Evolutionary conservation across 1,140 invertebrate genomes (phyloP).

Genomic region (Stegodyphus mimosarum): DNA sequence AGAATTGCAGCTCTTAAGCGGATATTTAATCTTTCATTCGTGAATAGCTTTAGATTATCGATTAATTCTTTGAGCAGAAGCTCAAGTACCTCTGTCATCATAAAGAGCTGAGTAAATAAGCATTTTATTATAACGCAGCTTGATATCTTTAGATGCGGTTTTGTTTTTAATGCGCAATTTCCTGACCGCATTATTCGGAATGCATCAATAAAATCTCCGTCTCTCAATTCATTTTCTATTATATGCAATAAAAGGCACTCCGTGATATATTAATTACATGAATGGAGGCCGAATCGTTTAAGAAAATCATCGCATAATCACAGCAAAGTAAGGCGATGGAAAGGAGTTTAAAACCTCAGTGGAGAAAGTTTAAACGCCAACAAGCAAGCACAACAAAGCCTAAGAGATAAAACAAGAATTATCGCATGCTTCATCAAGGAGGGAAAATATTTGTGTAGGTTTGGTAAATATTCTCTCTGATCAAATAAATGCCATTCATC

Average conservation of each 20-base stretch:
- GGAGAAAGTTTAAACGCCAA: too few relatives aligned
- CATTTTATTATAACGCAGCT: conserved; percentile 31
- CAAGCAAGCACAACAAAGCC: neutral
- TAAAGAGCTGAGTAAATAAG: conserved; percentile 49
- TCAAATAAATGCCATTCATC: conserved; percentile 9
- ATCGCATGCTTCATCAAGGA: conserved; percentile 8
- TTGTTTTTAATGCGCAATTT: neutral
- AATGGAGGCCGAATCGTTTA: too few relatives aligned
- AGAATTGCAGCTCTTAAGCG: conserved; percentile 22
- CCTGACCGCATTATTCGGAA: neutral
- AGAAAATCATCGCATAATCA: too few relatives aligned
- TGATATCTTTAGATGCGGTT: conserved; percentile 18
- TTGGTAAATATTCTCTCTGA: conserved; percentile 23
- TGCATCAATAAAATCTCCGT: neutral
- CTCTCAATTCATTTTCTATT: neutral
- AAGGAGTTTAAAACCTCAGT: too few relatives aligned
- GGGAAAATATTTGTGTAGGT: conserved; percentile 14
- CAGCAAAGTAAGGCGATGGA: too few relatives aligned
- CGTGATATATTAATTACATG: too few relatives aligned
- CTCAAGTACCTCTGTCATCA: neutral
- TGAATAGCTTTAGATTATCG: conserved; percentile 44
- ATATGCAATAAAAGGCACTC: too few relatives aligned
- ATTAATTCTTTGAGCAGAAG: conserved; percentile 24
- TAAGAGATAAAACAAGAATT: conserved; percentile 23
- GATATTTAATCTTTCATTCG: conserved; percentile 38